A percentile compares a stretch with the other conserved stretches of the same genome.
Conservation (phyloP, 2,797 vertebrate genomes). For the Acrocephalus scirpaceus region DNA sequence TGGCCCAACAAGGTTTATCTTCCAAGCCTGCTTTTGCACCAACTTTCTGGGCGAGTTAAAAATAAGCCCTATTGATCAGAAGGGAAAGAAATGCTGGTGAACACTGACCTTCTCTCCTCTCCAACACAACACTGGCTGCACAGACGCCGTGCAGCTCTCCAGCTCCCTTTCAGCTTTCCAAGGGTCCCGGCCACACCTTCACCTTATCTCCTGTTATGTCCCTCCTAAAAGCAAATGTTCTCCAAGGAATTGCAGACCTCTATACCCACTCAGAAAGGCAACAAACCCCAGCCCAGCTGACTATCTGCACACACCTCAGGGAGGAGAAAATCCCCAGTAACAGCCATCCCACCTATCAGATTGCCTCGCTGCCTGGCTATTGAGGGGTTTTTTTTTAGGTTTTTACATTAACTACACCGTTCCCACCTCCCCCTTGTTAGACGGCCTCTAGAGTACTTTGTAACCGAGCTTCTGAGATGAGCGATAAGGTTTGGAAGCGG, state of each 20-base stretch:
- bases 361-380: accelerated
- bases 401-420: neutral
- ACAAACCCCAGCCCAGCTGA: neutral
- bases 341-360: neutral
- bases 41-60: neutral
- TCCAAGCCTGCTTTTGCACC: neutral
- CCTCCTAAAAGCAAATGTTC: neutral
- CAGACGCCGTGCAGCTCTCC: neutral
- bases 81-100: neutral
- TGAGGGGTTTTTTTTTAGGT: accelerated
- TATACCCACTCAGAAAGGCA: accelerated
- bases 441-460: neutral
- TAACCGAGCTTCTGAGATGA: neutral
- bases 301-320: accelerated
- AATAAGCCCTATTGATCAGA: conserved; percentile 45
- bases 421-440: neutral
- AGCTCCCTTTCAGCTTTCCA: neutral
- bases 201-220: neutral
- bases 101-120: neutral
- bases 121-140: neutral
- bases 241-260: neutral
- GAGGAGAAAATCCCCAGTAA: neutral
- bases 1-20: neutral
- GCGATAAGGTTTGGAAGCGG: accelerated
- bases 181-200: accelerated